Percentiles rank a stretch among this genome's conserved stretches.
Conservation (phyloP, 2,797 vertebrate species). For the Gymnoscopelus braueri region DNA sequence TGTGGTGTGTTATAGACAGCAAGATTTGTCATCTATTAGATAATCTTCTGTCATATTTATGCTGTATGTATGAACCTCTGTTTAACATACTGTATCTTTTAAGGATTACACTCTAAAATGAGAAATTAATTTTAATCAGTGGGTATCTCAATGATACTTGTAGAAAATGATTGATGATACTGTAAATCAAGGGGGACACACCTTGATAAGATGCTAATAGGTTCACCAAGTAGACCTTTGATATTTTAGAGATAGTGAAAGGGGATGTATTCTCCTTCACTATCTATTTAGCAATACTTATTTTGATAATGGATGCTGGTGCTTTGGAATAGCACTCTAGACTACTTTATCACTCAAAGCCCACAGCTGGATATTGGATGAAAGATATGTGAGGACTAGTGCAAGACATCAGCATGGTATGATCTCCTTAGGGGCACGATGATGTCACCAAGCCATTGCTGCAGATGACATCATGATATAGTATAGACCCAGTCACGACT, state of each 20-base stretch:
- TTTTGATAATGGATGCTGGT: not conserved
- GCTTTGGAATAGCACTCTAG: not conserved
- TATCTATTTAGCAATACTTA: too few relatives aligned
- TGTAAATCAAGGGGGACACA: too few relatives aligned
- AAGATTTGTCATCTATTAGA: constrained; percentile 52
- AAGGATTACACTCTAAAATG: constrained; percentile 21
- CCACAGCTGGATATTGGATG: constrained; percentile 1
- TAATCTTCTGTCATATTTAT: constrained; percentile 41
- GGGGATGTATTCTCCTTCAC: too few relatives aligned
- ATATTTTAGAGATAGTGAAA: not conserved
- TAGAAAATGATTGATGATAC: too few relatives aligned
- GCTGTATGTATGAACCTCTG: constrained; percentile 5
- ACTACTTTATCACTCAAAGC: constrained; percentile 23
- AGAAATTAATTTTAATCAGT: constrained; percentile 13
- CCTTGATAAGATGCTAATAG: too few relatives aligned
- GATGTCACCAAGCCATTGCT: constrained; percentile 60
- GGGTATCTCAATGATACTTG: too few relatives aligned
- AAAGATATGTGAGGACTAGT: not conserved
- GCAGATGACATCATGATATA: constrained; percentile 63
- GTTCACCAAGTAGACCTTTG: too few relatives aligned
- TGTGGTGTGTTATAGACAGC: constrained; percentile 59
- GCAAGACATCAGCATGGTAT: not conserved
- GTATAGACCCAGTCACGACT: constrained; percentile 49
- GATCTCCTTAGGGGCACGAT: constrained; percentile 35
- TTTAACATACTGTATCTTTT: constrained; percentile 27